phyloP scores from a whole-genome alignment of 2,888 invertebrate species.

The Dendrolimus pini region DNA sequence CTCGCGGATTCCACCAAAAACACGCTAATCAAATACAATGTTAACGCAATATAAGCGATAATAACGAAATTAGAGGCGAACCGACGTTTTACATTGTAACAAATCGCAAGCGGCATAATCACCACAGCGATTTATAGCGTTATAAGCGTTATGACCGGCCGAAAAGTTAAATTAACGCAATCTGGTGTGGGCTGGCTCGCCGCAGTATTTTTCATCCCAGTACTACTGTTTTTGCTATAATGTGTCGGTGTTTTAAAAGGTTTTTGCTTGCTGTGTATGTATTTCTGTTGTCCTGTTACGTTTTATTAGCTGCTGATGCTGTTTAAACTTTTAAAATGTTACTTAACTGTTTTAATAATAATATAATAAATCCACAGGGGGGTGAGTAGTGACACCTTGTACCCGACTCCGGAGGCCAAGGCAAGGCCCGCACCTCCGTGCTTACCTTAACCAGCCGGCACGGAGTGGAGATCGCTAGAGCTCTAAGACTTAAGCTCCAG shows the following conservation, averaged over 20 bases:
- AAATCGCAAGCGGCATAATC: conserved; percentile 8
- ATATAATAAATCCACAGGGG: too few species aligned
- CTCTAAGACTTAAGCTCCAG: too few species aligned
- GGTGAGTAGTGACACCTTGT: too few species aligned
- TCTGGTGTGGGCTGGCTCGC: conserved; percentile 15
- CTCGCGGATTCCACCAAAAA: neutral
- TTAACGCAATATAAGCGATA: conserved; percentile 1
- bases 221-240: neutral
- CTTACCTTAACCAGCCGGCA: too few species aligned
- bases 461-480: too few species aligned
- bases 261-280: neutral
- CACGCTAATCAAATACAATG: neutral
- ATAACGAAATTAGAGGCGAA: conserved; percentile 4
- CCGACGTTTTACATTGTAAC: conserved; percentile 5
- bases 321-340: too few species aligned
- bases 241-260: neutral
- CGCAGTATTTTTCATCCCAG: conserved; percentile 8
- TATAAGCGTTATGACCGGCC: conserved; percentile 13
- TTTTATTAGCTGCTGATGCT: neutral
- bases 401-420: too few species aligned
- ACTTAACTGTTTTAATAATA: too few species aligned
- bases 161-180: conserved; percentile 31
- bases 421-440: too few species aligned
- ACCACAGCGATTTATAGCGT: conserved; percentile 10
- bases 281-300: neutral